A percentile compares a stretch with the other conserved stretches of the same genome.
These are phyloP conservation scores for Anhinga rufa DNA, from an alignment of 2,113 vertebrate genomes.

Conservation along the genomic window DNA sequence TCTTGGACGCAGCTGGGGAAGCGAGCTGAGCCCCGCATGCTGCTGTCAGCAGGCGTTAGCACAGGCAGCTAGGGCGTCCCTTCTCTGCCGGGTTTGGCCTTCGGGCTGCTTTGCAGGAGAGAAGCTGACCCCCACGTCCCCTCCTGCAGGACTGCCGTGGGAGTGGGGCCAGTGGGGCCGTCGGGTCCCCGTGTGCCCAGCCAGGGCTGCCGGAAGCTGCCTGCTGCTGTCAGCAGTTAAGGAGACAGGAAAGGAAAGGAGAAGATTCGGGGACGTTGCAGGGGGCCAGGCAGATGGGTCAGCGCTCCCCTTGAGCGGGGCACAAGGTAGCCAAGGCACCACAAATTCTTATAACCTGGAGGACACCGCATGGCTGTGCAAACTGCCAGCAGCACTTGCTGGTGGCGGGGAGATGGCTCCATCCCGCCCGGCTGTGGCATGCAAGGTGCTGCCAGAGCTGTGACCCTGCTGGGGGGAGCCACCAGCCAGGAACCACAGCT, in stretches of 20 bases:
- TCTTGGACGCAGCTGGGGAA: background rate
- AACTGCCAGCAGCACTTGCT: background rate
- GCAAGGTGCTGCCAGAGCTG: background rate
- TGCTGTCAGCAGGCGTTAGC: background rate
- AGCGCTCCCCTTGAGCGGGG: background rate
- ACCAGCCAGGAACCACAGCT: background rate
- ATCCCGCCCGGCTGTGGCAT: background rate
- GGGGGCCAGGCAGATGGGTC: background rate
- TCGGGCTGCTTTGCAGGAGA: background rate
- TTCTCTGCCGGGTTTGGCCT: background rate
- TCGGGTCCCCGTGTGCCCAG: background rate
- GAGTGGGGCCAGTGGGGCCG: fast-evolving
- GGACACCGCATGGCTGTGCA: fast-evolving
- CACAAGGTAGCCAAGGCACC: background rate
- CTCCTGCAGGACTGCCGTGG: background rate
- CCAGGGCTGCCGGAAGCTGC: background rate
- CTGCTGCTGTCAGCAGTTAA: background rate
- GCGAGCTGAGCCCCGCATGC: background rate
- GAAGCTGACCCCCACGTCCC: background rate
- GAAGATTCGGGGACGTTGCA: background rate
- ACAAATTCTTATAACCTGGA: fast-evolving
- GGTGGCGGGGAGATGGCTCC: fast-evolving
- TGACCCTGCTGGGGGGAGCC: background rate
- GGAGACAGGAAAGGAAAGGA: background rate
- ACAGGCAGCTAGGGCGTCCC: background rate